A percentile compares a stretch with the other conserved stretches of the same genome.
Conservation (phyloP, 2,113 vertebrate genomes). For the Siniperca knerii region DNA sequence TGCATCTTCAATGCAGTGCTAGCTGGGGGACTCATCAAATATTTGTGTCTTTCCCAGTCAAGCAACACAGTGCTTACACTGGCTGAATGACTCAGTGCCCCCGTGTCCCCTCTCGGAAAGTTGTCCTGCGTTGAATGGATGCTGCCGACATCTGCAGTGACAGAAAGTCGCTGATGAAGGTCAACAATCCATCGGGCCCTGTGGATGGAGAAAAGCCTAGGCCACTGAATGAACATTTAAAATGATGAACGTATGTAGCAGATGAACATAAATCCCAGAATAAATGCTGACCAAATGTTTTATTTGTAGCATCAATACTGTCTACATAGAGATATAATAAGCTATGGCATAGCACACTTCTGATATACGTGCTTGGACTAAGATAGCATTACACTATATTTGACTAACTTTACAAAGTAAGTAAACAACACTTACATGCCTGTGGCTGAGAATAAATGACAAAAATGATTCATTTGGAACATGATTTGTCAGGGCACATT, state of each 20-base stretch:
- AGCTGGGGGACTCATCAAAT: conserved; percentile 77
- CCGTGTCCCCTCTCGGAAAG: conserved; percentile 42
- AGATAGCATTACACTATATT: conserved; percentile 2
- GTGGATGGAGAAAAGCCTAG: conserved; percentile 37
- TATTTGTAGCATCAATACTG: conserved; percentile 37
- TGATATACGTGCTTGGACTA: neutral
- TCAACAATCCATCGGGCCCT: conserved; percentile 66
- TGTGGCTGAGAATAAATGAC: neutral
- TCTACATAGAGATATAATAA: conserved; percentile 13
- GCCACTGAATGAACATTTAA: conserved; percentile 45
- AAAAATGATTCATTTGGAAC: conserved; percentile 8
- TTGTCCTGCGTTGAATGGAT: conserved; percentile 47
- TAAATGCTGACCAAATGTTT: conserved; percentile 56
- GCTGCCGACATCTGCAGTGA: conserved; percentile 54
- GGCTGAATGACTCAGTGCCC: conserved; percentile 55
- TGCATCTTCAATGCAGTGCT: conserved; percentile 79
- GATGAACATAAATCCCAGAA: conserved; percentile 59
- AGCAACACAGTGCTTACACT: conserved; percentile 60
- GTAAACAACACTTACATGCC: conserved; percentile 1
- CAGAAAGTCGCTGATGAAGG: conserved; percentile 72
- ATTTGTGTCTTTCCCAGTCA: conserved; percentile 76
- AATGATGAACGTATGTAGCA: conserved; percentile 53
- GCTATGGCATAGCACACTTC: neutral
- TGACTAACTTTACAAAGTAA: conserved; percentile 15
- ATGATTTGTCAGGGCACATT: conserved; percentile 13